A percentile compares a stretch with the other conserved stretches of the same genome.
These are phyloP conservation scores for Indri indri DNA, from an alignment of 2,113 vertebrate genomes.

Conservation along the genomic window DNA sequence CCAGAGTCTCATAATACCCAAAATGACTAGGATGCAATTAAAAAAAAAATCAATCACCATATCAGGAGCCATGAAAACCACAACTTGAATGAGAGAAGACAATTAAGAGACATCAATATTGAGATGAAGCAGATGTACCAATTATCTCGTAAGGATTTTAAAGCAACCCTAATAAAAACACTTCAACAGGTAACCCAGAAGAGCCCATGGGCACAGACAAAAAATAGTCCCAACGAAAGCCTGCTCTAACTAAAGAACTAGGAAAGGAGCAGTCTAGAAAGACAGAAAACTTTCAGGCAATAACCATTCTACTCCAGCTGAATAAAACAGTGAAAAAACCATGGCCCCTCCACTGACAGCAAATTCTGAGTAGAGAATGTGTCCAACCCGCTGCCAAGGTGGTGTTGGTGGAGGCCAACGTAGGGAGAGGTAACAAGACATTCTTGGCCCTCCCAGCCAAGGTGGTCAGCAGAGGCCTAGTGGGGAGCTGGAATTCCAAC, in stretches of 20 bases:
- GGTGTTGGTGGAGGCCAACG: not conserved
- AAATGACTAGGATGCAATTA: not conserved
- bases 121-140: not conserved
- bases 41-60: not conserved
- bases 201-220: not conserved
- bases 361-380: not conserved
- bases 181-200: slow-evolving; percentile 20
- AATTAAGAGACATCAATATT: not conserved
- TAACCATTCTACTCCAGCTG: not conserved
- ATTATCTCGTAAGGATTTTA: slow-evolving; percentile 25
- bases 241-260: not conserved
- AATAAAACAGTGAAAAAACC: not conserved
- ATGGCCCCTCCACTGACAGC: not conserved
- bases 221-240: not conserved
- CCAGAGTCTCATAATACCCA: not conserved
- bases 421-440: not conserved
- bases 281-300: not conserved
- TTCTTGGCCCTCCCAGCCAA: not conserved
- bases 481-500: not conserved
- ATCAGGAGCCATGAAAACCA: slow-evolving; percentile 2
- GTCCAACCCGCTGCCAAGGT: not conserved
- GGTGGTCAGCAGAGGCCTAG: not conserved
- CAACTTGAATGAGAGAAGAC: slow-evolving; percentile 33
- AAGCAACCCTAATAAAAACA: slow-evolving; percentile 32
- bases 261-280: not conserved